A percentile compares a stretch with the other conserved stretches of the same genome.
Conservation (phyloP, 2,113 vertebrate species). For the Myotis lucifugus region DNA sequence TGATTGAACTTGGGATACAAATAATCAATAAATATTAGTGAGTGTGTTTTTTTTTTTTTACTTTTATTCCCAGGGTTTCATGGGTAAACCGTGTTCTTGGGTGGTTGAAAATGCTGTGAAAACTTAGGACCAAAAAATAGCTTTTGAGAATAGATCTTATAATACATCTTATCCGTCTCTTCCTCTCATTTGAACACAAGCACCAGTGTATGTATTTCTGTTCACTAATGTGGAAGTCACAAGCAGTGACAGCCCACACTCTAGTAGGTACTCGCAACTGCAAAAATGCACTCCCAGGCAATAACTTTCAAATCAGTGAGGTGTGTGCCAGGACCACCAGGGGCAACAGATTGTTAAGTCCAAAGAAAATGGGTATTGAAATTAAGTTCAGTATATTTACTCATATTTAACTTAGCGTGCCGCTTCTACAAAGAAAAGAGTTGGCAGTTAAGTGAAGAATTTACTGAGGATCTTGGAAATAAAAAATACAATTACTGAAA, state of each 20-base stretch:
- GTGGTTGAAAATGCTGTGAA: neutral
- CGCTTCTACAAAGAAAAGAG: neutral
- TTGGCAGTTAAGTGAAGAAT: neutral
- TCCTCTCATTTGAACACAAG: neutral
- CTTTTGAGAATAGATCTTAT: slow-evolving; percentile 35
- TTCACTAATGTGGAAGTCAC: slow-evolving; percentile 22
- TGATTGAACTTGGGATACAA: neutral
- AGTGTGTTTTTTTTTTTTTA: neutral
- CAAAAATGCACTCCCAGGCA: neutral
- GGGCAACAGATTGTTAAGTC: neutral
- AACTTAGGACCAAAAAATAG: slow-evolving; percentile 36
- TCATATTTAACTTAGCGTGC: neutral
- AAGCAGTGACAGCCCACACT: neutral
- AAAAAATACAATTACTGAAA: slow-evolving; percentile 2
- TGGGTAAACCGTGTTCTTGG: neutral
- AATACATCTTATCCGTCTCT: neutral
- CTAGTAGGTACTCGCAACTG: neutral
- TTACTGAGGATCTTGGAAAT: neutral
- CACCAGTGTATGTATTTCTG: neutral
- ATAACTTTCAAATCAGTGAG: neutral
- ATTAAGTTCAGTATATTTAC: neutral
- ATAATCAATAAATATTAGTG: neutral
- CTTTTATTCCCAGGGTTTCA: neutral
- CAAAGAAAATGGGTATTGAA: neutral
- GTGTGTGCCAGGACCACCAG: neutral